These are phyloP conservation scores for Channa maculata DNA, from an alignment of 2,113 vertebrate genomes.

Conservation along the genomic window DNA sequence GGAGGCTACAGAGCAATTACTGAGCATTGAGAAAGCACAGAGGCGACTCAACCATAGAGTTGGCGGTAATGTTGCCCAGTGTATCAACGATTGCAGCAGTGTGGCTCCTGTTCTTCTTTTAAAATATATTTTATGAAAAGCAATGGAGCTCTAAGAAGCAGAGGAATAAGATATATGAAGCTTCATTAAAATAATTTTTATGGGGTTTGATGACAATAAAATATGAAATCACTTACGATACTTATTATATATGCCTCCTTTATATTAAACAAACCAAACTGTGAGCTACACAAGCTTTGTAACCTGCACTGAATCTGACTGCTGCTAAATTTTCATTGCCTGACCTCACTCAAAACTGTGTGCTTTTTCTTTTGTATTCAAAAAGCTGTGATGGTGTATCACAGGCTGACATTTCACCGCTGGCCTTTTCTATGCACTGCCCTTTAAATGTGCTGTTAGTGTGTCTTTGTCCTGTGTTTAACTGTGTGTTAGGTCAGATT, in stretches of 20 bases:
- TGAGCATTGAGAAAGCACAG: too few relatives aligned
- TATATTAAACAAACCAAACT: too few relatives aligned
- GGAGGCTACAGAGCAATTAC: neutral
- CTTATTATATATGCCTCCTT: too few relatives aligned
- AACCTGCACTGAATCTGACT: conserved; percentile 36
- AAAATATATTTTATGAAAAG: neutral
- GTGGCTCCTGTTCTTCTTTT: too few relatives aligned
- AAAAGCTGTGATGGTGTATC: conserved; percentile 61
- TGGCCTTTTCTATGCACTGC: conserved; percentile 39
- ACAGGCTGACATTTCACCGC: conserved; percentile 56
- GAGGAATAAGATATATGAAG: neutral
- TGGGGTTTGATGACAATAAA: too few relatives aligned
- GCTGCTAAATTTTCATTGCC: conserved; percentile 50
- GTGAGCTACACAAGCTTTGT: conserved; percentile 22
- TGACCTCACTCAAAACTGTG: conserved; percentile 62
- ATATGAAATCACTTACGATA: too few relatives aligned
- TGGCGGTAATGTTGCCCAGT: too few relatives aligned
- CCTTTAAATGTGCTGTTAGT: conserved; percentile 74
- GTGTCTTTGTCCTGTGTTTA: conserved; percentile 75
- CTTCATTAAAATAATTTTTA: too few relatives aligned
- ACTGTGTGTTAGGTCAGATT: conserved; percentile 83
- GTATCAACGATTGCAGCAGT: too few relatives aligned
- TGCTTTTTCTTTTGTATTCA: conserved; percentile 54
- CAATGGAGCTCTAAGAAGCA: neutral
- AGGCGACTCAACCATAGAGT: too few relatives aligned